Base-by-base conservation (phyloP, 2,888 invertebrate genomes). In the Nephrotoma flavescens region DNA sequence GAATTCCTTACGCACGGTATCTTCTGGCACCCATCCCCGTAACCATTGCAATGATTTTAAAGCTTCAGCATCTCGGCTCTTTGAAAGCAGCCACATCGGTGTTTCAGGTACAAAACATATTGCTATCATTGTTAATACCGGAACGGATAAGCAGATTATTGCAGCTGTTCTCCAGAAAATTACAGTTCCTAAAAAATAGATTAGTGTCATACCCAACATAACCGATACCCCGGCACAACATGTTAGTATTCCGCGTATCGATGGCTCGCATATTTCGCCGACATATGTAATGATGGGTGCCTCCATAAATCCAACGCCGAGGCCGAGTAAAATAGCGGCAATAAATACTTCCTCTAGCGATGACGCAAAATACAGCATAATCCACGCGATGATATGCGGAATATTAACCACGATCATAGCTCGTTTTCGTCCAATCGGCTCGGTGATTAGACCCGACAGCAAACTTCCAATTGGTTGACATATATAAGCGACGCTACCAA, bases 241-340 rank as follows among this genome's bases (percentile, higher is more conserved):
- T 4, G 93, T 93, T 87, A 94, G 90, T 57, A 92, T 92, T 0
- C 94, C 94, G 0, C 94, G 92, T 11, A 94, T 89, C 1, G 91
- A 90, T 0, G 93, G 92, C 88, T 94, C 93, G 88, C 93, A 92
- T 52, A 94, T 91, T 91, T 94, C 94, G 1, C 94, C 94, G n/a
- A 94, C 92, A 87, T 94, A 94, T 0, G 94, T 93, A n/a, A 94
- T 90, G 0, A 93, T 93, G 0, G 94, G 94, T 0, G 93, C 93
- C 89, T 94, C 94, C 93, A 94, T 93, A 15, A 94, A 91, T 0
- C 94, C 94, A 3, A 93, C 93, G 0, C 94, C 93, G 4, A 94
- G 91, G 0, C 94, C 94, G 87, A 94, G 90, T 31, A 94, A 88
- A 0, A 93, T 92, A 83, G 93, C 93, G 0, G 92, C 93, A 0